Percentiles rank a stretch among this genome's conserved stretches.
Evolutionary conservation across 2,797 vertebrate genomes (phyloP).

Genomic region (Sebastes glaucus): DNA sequence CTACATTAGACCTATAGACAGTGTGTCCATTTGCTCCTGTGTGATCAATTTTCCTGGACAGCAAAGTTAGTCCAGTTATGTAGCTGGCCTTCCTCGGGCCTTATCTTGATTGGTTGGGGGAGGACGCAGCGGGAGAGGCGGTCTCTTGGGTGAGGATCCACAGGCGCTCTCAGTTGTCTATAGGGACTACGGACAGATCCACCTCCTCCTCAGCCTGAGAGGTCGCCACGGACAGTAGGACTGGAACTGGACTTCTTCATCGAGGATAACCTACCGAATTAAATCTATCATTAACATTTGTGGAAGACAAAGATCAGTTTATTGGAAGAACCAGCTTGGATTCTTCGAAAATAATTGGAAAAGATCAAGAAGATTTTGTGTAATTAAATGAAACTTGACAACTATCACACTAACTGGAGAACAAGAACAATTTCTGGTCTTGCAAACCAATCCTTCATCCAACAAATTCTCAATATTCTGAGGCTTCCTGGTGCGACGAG

Average conservation of each 20-base stretch:
- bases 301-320: neutral
- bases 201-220: slow-evolving; percentile 24
- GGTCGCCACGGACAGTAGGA: neutral
- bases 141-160: slow-evolving; percentile 64
- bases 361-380: neutral
- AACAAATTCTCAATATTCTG: neutral
- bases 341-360: neutral
- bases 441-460: neutral
- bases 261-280: neutral
- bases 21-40: neutral
- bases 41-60: slow-evolving; percentile 43
- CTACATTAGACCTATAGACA: neutral
- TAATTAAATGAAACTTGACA: neutral
- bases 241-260: neutral
- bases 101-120: slow-evolving; percentile 80
- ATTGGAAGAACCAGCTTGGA: neutral
- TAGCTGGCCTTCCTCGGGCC: slow-evolving; percentile 34
- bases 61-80: slow-evolving; percentile 57
- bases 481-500: neutral
- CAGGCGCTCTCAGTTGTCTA: slow-evolving; percentile 66
- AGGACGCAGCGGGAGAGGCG: slow-evolving; percentile 68
- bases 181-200: slow-evolving; percentile 37
- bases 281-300: neutral
- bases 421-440: neutral
- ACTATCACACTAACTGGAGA: neutral